Evolutionary conservation across 2,113 vertebrate genomes (phyloP), one percentile per base, ranked within the genome.

Genomic region (Pachycephala philippinensis): DNA sequence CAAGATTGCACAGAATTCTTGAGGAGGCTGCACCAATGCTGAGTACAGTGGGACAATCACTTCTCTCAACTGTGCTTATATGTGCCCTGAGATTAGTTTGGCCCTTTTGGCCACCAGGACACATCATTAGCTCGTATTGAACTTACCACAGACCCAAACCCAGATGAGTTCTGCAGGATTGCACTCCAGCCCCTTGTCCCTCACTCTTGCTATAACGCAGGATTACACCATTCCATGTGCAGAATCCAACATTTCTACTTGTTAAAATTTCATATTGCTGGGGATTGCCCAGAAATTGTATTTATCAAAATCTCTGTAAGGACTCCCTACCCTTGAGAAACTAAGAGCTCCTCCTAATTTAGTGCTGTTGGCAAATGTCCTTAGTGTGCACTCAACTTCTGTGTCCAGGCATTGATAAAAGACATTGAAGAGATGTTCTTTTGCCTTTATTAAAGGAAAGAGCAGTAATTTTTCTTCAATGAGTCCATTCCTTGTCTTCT

Each of bases 81-180:
- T 26, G 13, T 24, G 13, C 10, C 4, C 6, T 0, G 1, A 31
- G 54, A 54, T 22, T 4, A 23, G 8, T 11, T 80, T 70, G 60
- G 10, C 8, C 15, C 1, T 78, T 63, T 65, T 56, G 54, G 40
- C 20, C 20, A n/a, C 6, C 8, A 42, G n/a, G 10, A 45, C n/a
- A 39, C 3, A 21, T 6, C 19, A 5, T 64, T 72, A 23, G 21
- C 11, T 88, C 20, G 8, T 17, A 28, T 3, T 64, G 40, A 68
- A 33, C 0, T 50, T 47, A 39, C 15, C 3, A 22, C 30, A 10
- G 44, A 13, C 2, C 3, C 28, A 86, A 78, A 21, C 7, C 1
- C 17, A 80, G 57, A n/a, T 17, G 5, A 31, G 14, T 63, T 71
- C 45, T 68, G 27, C 12, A 35, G 31, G 31, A 26, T 7, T 31